These are phyloP conservation scores for Todiramphus chloris DNA, from an alignment of 2,113 vertebrate genomes.

Conservation along the genomic window DNA sequence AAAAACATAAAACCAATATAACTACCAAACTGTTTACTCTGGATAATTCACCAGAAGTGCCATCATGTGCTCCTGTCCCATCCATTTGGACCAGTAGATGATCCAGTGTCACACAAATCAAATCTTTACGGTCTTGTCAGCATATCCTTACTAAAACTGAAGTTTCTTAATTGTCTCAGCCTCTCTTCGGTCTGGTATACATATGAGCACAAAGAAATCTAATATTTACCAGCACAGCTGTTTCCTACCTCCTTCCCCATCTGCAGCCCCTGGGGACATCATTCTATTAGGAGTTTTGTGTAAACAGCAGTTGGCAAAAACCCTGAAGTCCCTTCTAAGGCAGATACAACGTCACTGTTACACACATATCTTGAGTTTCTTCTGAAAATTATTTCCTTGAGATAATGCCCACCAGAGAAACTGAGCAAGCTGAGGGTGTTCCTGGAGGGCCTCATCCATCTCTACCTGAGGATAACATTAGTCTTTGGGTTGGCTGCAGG, in stretches of 20 bases:
- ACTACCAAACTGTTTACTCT: neutral
- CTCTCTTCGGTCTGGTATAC: neutral
- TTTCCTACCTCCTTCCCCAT: constrained; percentile 30
- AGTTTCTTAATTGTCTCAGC: constrained; percentile 49
- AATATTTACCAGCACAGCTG: constrained; percentile 45
- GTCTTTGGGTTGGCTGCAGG: neutral
- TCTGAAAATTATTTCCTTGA: neutral
- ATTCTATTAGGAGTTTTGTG: neutral
- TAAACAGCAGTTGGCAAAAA: constrained; percentile 1
- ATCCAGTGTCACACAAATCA: neutral
- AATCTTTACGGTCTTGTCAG: neutral
- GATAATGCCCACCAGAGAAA: neutral
- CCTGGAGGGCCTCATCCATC: neutral
- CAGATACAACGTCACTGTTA: neutral
- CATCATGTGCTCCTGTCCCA: neutral
- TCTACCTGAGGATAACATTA: neutral
- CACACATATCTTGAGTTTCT: neutral
- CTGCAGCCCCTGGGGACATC: neutral
- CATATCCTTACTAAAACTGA: neutral
- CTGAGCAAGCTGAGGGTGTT: neutral
- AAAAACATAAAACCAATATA: neutral
- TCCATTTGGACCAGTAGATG: neutral
- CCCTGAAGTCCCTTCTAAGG: neutral
- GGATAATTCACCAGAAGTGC: neutral
- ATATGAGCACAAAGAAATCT: constrained; percentile 41